A percentile compares a stretch with the other conserved stretches of the same genome.
phyloP scores from a whole-genome alignment of 2,113 vertebrate genomes.

The Odobenus rosmarus region DNA sequence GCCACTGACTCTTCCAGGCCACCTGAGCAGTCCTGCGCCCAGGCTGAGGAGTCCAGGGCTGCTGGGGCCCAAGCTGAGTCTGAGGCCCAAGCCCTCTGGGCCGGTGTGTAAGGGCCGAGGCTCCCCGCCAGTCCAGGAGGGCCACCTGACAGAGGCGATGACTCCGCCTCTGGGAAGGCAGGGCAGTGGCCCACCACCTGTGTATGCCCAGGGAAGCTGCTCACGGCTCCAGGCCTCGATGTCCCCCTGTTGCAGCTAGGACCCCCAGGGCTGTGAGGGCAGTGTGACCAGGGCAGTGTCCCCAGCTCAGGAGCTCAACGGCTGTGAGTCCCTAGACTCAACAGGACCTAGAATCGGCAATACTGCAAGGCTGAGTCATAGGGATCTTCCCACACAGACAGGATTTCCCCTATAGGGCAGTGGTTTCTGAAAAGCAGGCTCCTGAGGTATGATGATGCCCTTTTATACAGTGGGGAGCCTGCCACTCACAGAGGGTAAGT shows the following conservation, averaged over 20 bases:
- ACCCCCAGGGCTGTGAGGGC: neutral
- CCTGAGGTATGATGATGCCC: accelerated
- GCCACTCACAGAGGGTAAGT: accelerated
- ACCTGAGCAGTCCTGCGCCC: neutral
- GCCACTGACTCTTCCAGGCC: neutral
- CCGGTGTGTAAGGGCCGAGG: neutral
- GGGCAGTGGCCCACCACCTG: neutral
- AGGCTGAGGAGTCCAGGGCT: neutral
- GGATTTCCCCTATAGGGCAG: neutral
- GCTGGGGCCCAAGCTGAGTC: neutral
- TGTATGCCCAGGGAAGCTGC: accelerated
- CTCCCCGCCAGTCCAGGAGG: neutral
- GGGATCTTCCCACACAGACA: neutral
- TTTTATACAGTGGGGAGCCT: neutral
- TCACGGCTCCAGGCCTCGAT: accelerated
- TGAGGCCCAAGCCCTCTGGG: neutral
- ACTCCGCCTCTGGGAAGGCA: neutral
- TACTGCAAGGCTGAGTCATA: neutral
- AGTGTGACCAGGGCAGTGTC: neutral
- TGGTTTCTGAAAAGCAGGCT: neutral
- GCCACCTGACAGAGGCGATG: too few relatives aligned
- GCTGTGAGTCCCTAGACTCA: neutral
- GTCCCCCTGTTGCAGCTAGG: neutral
- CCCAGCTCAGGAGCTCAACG: neutral
- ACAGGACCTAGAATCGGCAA: accelerated